Base-by-base conservation (phyloP, 1,140 invertebrate genomes). In the Aphelinus certus region DNA sequence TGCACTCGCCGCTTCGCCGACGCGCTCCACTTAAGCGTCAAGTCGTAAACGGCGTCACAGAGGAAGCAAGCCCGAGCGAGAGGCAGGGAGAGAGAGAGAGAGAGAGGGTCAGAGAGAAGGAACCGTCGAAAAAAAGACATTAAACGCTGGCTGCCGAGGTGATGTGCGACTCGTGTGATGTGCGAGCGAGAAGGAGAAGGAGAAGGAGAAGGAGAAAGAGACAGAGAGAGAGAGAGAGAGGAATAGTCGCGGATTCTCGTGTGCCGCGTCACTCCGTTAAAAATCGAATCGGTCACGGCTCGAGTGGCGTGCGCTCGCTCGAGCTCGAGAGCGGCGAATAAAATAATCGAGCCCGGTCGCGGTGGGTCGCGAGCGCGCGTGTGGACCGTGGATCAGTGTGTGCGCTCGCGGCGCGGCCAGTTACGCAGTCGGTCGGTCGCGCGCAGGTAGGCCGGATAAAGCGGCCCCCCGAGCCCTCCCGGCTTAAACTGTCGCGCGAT, bases 401-500 rank as follows among this genome's bases (percentile, higher is more conserved):
- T 6, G 43, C 43, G n/a, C 6, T 42, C 10, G 46, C 7, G 48
- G 26, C 26, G 26, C 26, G 26, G 26, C 26, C 26, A 26, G 26
- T 26, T 26, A 26, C 26, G 26, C 26, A 26, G 26, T 61, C 42
- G 6, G 2, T 61, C 58, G 4, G 2, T 53, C 26, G n/a, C 46
- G 3, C 62, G 69, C 77, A 76, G 68, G 78, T 26, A 26, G 26
- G 26, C 26, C 26, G 26, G 26, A 26, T 26, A 26, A 26, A 26
- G 0, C 26, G 26, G 26, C 26, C 26, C 26, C 26, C 26, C 26
- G 26, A 26, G 26, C 26, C 78, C 78, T 74, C 76, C 78, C 76
- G 73, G 76, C 74, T 84, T 86, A 86, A 88, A 88, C 85, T 86
- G 86, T 86, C 86, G 86, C 86, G 85, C 86, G 85, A 88, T 88